Conservation (phyloP, 2,113 vertebrate genomes). For the Hiodon tergisus region DNA sequence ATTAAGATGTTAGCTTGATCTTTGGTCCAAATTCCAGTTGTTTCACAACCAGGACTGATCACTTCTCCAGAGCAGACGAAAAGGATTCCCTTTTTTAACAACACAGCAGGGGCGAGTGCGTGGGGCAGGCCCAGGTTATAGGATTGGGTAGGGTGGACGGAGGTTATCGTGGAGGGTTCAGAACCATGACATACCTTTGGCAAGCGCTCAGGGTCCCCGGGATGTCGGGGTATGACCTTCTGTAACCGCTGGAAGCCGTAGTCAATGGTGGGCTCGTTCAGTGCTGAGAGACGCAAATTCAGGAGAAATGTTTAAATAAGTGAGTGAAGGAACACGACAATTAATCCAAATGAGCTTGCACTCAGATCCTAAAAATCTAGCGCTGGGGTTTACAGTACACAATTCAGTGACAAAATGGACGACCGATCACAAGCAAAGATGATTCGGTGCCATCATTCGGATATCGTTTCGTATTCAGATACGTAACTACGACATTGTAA, state of each 20-base stretch:
- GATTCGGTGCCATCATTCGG: too few species aligned
- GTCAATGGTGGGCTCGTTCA: constrained; percentile 96
- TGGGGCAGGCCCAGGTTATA: not conserved
- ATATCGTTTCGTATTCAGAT: too few species aligned
- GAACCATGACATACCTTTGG: constrained; percentile 73
- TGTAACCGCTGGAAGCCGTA: constrained; percentile 96
- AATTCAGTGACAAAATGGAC: too few species aligned
- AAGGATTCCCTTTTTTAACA: constrained; percentile 2
- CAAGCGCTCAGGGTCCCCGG: constrained; percentile 87
- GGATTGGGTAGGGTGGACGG: too few species aligned
- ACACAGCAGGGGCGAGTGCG: not conserved
- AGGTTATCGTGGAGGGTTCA: not conserved
- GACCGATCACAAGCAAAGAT: too few species aligned
- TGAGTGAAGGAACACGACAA: too few species aligned
- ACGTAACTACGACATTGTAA: too few species aligned
- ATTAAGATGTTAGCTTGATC: not conserved
- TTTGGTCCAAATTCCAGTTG: not conserved
- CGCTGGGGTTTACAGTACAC: too few species aligned
- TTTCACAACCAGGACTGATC: not conserved
- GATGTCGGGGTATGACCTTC: constrained; percentile 92
- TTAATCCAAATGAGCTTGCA: too few species aligned
- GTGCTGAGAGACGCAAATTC: constrained; percentile 61
- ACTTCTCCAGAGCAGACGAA: not conserved
- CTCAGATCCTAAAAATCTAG: too few species aligned
- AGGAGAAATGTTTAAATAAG: constrained; percentile 7